These are phyloP conservation scores for Lasius platythorax DNA, from an alignment of 2,888 invertebrate species.

Conservation along the genomic window DNA sequence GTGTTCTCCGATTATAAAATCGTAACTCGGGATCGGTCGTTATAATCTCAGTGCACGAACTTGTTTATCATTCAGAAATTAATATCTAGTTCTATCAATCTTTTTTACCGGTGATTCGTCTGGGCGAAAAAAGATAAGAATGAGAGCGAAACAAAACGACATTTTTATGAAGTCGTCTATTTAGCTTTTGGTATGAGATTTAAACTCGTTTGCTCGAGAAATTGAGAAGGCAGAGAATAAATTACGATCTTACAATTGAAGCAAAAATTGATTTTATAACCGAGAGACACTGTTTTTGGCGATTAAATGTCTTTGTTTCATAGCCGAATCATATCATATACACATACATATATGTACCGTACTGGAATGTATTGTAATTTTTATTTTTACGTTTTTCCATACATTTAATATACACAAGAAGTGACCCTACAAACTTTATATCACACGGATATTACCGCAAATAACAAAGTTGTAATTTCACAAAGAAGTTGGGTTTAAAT, in stretches of 20 bases:
- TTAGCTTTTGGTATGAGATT: background rate
- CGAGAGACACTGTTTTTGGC: constrained; percentile 16
- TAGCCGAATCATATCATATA: constrained; percentile 45
- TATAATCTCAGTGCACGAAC: background rate
- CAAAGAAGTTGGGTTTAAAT: constrained; percentile 66
- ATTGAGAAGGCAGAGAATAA: background rate
- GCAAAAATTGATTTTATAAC: background rate
- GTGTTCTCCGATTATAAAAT: background rate
- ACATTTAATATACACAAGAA: constrained; percentile 80
- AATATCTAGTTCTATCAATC: background rate
- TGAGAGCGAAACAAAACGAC: background rate
- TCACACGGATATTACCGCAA: constrained; percentile 71
- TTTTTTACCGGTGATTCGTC: background rate
- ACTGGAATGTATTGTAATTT: constrained; percentile 77
- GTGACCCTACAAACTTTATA: constrained; percentile 66
- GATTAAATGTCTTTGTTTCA: constrained; percentile 32
- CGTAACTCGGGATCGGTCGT: background rate
- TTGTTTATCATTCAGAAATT: background rate
- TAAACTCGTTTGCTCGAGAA: background rate
- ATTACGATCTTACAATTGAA: background rate
- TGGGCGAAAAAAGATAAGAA: background rate
- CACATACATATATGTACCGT: constrained; percentile 50
- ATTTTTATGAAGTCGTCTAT: background rate
- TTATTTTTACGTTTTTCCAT: constrained; percentile 78
- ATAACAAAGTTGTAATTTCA: constrained; percentile 76